Base-by-base conservation (phyloP, 2,113 vertebrate genomes). In the Odontophorus gujanensis region DNA sequence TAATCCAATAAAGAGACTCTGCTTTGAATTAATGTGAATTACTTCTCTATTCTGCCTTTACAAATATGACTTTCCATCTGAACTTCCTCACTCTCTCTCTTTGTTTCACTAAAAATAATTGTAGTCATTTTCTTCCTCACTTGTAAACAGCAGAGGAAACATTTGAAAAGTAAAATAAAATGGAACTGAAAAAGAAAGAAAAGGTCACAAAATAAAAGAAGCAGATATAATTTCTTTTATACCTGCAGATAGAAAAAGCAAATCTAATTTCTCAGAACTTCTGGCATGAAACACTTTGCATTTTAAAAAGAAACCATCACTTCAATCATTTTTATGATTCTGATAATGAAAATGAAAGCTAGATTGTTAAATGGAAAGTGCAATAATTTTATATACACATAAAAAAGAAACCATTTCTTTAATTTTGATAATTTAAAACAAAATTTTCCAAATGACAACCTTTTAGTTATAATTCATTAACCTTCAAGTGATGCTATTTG, bases 1-100 rank as follows among this genome's bases (percentile, higher is more conserved):
- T 98, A 98, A 98, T 98, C 97, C 97, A 98, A 98, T 98, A 98
- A 98, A 97, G 93, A 94, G 89, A 62, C 65, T 96, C 96, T 91
- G 94, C 95, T 98, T 97, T 97, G 98, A 98, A 98, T 98, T 97
- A 98, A 97, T 98, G 97, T 57, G 94, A 82, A 86, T 97, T 97
- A 96, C 93, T 85, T 95, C 89, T 92, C 81, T 86, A 92, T 95
- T 94, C 94, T 66, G 87, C 91, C 95, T 81, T 96, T 95, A 94
- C 96, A 96, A 97, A 97, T 96, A 86, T 67, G 97, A 97, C 91
- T 97, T 96, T 96, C 95, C 96, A 96, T 96, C 86, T 75, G 81
- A 97, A 91, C 85, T 95, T 93, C 96, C 88, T 95, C 38, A 77
- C 63, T 96, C 84, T 57, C 67, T 90, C 73, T 84, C 88, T 96